Evolutionary conservation across 2,888 invertebrate genomes (phyloP).

Genomic region (Palloptera scutellata): DNA sequence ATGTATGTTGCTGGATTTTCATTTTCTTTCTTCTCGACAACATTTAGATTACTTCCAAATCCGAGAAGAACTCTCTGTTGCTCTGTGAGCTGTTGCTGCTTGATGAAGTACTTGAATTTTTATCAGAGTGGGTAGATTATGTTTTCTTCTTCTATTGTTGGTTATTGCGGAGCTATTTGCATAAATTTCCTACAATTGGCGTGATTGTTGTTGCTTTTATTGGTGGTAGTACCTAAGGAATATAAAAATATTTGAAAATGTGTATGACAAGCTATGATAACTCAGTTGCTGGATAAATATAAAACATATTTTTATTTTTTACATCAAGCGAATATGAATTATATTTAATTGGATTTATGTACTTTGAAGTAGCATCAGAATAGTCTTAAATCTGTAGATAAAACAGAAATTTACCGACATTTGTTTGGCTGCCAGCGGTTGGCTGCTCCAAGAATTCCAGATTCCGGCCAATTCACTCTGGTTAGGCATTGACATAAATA

Average conservation of each 20-base stretch:
- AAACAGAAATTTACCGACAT: no score
- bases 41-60: constrained; percentile 26
- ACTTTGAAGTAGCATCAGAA: no score
- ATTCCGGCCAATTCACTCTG: no score
- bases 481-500: no score
- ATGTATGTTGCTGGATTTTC: no score
- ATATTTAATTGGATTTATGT: no score
- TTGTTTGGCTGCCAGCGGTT: no score
- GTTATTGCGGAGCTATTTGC: constrained; percentile 39
- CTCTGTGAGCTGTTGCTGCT: constrained; percentile 9
- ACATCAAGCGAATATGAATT: no score
- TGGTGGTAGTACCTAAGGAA: not conserved
- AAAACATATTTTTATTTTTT: not conserved
- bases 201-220: constrained; percentile 40
- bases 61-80: constrained; percentile 36
- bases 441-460: no score
- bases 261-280: not conserved
- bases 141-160: constrained; percentile 13
- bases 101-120: constrained; percentile 17
- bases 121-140: constrained; percentile 3
- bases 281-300: not conserved
- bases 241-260: not conserved
- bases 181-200: constrained; percentile 46
- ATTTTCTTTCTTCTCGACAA: not conserved
- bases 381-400: no score